Percentiles rank a stretch among this genome's conserved stretches.
Evolutionary conservation across 2,113 vertebrate species (phyloP).

Genomic region (Pterocles burchelli): DNA sequence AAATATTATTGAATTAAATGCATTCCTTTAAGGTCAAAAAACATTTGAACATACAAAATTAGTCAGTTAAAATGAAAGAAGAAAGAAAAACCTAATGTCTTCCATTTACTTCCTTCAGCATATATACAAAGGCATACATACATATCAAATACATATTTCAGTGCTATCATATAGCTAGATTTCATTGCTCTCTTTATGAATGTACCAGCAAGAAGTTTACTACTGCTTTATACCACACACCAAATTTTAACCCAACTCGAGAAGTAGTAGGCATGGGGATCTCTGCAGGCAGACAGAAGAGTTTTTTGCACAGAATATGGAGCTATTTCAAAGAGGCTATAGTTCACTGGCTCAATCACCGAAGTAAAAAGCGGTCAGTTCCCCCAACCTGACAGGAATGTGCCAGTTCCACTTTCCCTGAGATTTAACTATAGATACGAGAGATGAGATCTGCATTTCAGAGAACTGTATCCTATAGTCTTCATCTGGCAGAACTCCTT

Average conservation of each 20-base stretch:
- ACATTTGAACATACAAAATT: not conserved
- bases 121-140: not conserved
- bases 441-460: not conserved
- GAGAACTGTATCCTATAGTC: not conserved
- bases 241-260: not conserved
- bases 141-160: not conserved
- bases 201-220: not conserved
- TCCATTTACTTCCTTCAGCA: not conserved
- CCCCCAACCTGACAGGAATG: not conserved
- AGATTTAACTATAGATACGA: not conserved
- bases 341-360: not conserved
- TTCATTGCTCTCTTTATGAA: not conserved
- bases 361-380: not conserved
- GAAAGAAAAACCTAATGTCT: not conserved
- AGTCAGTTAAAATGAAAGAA: not conserved
- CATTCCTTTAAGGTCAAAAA: not conserved
- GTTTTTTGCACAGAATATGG: not conserved
- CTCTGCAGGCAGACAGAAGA: not conserved
- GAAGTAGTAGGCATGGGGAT: not conserved
- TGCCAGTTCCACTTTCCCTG: not conserved
- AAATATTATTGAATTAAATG: not conserved
- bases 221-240: not conserved
- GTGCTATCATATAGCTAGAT: not conserved
- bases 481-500: not conserved
- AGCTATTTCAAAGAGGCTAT: not conserved